Evolutionary conservation across 2,888 invertebrate genomes (phyloP), one percentile per base, ranked within the genome.

Genomic region (Mimumesa dahlbomi): DNA sequence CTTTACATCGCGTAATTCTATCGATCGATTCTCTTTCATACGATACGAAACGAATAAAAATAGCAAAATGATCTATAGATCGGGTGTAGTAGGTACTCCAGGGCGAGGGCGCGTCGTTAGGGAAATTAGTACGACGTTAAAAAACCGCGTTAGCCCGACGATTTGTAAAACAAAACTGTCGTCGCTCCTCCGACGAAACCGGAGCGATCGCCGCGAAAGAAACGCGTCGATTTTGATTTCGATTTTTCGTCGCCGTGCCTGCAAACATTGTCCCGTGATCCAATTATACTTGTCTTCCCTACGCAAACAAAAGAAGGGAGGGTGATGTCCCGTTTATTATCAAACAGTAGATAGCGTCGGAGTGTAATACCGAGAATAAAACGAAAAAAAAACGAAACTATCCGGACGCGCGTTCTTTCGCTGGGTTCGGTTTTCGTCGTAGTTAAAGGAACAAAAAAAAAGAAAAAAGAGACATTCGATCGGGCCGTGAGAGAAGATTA

Each of bases 21-120:
- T 61, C 13, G 34, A 14, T 53, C 45, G 43, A 53, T 45, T 54
- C 52, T 11, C 11, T 36, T n/a, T 29, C 19, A 18, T 22, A 13
- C 5, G 11, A 4, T n/a, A n/a, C n/a, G n/a, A n/a, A n/a, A n/a
- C n/a, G n/a, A n/a, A n/a, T n/a, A n/a, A n/a, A n/a, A n/a, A n/a
- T n/a, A n/a, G n/a, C n/a, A n/a, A n/a, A n/a, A n/a, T n/a, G n/a
- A n/a, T n/a, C n/a, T n/a, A n/a, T n/a, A n/a, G n/a, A n/a, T n/a
- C n/a, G n/a, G n/a, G n/a, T n/a, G n/a, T n/a, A n/a, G n/a, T n/a
- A n/a, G n/a, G n/a, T n/a, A n/a, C n/a, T n/a, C n/a, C n/a, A n/a
- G n/a, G n/a, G n/a, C n/a, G n/a, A n/a, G n/a, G n/a, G n/a, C n/a
- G 4, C 34, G 34, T 34, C 11, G 34, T 34, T n/a, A 11, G n/a